phyloP scores from a whole-genome alignment of 2,797 vertebrate species.

The Psittacula derbiana region DNA sequence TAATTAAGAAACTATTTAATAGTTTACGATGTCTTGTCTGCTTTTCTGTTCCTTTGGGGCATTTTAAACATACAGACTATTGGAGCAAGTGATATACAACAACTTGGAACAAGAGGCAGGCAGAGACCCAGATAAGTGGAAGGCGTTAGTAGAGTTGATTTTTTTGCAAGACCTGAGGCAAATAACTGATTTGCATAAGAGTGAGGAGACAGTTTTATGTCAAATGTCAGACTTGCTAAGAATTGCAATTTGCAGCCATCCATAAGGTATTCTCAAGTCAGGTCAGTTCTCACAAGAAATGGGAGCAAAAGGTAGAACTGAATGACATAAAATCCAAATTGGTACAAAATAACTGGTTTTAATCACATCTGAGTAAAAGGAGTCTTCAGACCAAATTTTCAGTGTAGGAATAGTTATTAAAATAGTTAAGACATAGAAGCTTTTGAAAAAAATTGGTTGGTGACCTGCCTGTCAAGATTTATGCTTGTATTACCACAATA shows the following conservation, averaged over 20 bases:
- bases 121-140: not conserved
- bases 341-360: not conserved
- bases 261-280: not conserved
- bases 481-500: not conserved
- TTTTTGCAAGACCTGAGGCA: not conserved
- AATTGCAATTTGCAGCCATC: not conserved
- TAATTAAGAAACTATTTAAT: slow-evolving; percentile 23
- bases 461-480: not conserved
- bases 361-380: not conserved
- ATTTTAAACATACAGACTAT: not conserved
- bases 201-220: not conserved
- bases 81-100: not conserved
- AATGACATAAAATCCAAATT: not conserved
- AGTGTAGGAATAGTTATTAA: not conserved
- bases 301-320: not conserved
- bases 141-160: not conserved
- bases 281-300: not conserved
- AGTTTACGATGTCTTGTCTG: not conserved
- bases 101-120: not conserved
- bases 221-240: not conserved
- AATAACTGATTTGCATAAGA: not conserved
- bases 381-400: not conserved
- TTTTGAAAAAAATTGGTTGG: not conserved
- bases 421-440: not conserved
- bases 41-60: not conserved